Base-by-base conservation (phyloP, 2,113 vertebrate genomes). In the Varanus komodoensis region DNA sequence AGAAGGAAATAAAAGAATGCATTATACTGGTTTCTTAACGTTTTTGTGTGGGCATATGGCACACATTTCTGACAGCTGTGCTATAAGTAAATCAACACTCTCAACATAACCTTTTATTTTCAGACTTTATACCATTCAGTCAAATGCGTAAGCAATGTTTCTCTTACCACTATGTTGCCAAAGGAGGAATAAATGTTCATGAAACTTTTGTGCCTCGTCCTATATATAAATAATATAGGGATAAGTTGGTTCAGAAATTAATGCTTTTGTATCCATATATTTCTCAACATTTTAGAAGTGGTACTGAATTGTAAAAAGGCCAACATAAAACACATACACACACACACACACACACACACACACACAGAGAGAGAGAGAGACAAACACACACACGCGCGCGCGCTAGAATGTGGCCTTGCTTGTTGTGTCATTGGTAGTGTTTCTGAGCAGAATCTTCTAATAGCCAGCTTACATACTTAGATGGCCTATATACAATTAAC, bases 131-230 rank as follows among this genome's bases (percentile, higher is more conserved):
- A 71, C 2, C 32, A 52, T 84, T 93, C 15, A 52, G 91, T 91
- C 86, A 68, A 89, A 0, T 74, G 87, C 89, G 64, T 86, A 14
- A 77, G 61, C 90, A 89, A 71, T n/a, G 3, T 77, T 48, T 89
- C 80, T 80, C 82, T 57, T 92, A 90, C 91, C 80, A 89, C 93
- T 94, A 80, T 93, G 82, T 87, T 89, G 73, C 44, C 91, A 91
- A 90, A 82, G 61, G 86, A 82, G 23, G 0, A 2, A 3, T 50
- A 89, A 75, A 84, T 77, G 84, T 91, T 19, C 61, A 82, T 77
- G 80, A 92, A 93, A 93, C 87, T 12, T 84, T 34, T 79, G n/a
- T 93, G 57, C 91, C 89, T 92, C 90, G 88, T 86, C 84, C 93
- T 82, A 52, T 88, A 89, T 74, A 87, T 82, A 92, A 93, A 92